Conservation (phyloP, 2,797 vertebrate species). For the Luscinia luscinia region DNA sequence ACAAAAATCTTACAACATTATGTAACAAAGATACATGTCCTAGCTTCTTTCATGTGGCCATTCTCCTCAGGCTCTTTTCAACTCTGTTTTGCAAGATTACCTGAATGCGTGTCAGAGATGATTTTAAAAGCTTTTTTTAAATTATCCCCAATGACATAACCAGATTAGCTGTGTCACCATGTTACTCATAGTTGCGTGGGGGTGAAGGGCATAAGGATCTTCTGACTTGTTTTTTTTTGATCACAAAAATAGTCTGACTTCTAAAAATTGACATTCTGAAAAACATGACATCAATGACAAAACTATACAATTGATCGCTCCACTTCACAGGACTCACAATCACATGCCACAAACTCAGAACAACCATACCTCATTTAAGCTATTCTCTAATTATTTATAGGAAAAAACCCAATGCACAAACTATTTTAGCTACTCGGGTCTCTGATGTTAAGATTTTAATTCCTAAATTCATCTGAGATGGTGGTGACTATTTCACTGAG, state of each 20-base stretch:
- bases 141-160: neutral
- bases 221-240: neutral
- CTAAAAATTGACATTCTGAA: neutral
- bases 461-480: neutral
- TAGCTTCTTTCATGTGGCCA: neutral
- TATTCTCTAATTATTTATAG: neutral
- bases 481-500: neutral
- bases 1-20: neutral
- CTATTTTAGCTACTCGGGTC: neutral
- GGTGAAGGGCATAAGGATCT: neutral
- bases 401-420: neutral
- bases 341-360: neutral
- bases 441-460: neutral
- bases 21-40: neutral
- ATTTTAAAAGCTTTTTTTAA: neutral
- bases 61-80: neutral
- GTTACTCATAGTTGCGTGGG: neutral
- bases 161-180: neutral
- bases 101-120: neutral
- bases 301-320: rapidly evolving
- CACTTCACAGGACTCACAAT: neutral
- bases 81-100: neutral
- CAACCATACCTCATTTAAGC: neutral
- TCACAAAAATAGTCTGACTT: neutral
- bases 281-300: neutral